Percentiles rank a stretch among this genome's conserved stretches.
Conservation (phyloP, 2,113 vertebrate genomes). For the Penelope pileata region DNA sequence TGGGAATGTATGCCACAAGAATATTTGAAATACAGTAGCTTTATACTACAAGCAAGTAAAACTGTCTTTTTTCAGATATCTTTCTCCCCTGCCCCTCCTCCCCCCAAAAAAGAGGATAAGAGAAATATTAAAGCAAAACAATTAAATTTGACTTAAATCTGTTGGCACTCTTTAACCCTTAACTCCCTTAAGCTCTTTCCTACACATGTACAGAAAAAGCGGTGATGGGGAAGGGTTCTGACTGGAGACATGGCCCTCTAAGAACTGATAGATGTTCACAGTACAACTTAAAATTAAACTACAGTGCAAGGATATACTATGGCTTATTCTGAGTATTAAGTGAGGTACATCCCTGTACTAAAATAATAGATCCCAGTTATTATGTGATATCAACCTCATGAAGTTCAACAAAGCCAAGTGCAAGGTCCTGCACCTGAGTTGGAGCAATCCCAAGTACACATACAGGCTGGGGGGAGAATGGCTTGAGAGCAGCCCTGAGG, state of each 20-base stretch:
- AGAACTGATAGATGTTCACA: not conserved
- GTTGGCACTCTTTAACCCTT: not conserved
- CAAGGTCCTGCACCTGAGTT: too few relatives aligned
- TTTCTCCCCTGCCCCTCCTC: not conserved
- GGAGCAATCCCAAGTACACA: too few relatives aligned
- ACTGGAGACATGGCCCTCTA: not conserved
- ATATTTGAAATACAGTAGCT: not conserved
- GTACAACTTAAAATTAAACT: not conserved
- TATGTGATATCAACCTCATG: too few relatives aligned
- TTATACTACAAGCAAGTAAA: not conserved
- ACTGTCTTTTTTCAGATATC: not conserved
- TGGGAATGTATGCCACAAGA: not conserved
- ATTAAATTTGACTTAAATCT: not conserved
- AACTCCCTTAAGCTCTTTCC: not conserved
- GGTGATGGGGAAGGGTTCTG: not conserved
- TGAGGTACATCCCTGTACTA: not conserved
- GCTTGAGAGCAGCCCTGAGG: too few relatives aligned
- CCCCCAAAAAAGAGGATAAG: too few relatives aligned
- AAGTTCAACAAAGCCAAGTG: too few relatives aligned
- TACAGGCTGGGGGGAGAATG: too few relatives aligned
- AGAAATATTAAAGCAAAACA: too few relatives aligned
- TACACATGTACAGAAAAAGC: not conserved
- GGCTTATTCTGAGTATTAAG: not conserved
- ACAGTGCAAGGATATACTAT: accelerated
- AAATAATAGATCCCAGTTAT: not conserved